Evolutionary conservation across 2,888 invertebrate genomes (phyloP), one percentile per base, ranked within the genome.

Genomic region (Cyaniris semiargus): DNA sequence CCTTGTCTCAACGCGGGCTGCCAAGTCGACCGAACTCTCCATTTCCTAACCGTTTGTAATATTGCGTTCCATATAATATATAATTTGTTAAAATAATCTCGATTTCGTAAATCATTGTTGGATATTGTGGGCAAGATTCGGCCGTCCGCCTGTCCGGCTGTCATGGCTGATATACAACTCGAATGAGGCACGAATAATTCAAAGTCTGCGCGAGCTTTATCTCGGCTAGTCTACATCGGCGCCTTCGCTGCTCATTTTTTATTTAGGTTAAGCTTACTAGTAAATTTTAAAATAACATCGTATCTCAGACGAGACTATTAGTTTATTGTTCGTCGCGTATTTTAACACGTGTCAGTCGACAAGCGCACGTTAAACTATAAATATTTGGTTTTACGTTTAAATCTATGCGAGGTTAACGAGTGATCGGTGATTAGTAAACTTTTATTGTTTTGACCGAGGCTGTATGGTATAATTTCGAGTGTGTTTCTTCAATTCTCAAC

Each of bases 121-220:
- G 79, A 80, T 78, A 76, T 78, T 78, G 76, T 79, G 76, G 56
- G 77, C 77, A 77, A 78, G 78, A 76, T 80, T 78, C 71, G 78
- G 78, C 77, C 72, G 77, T 53, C 77, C 38, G 77, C 76, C 76
- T 78, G 78, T 71, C 77, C 60, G 74, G 76, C 78, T 78, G 79
- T 79, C 79, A 44, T 34, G 75, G 15, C 44, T 80, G 79, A 79
- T 78, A 80, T 80, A 79, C 78, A 77, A 75, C 60, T 78, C 70
- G 79, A 75, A 80, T 79, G 78, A 80, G 79, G 77, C 76, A 79
- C 78, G 78, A 79, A 80, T 80, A 78, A 79, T 79, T 79, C 77
- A 79, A 76, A 76, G 74, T 27, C 74, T 27, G 48, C 23, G 74
- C 74, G 53, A 74, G 74, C 74, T 74, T 74, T 74, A 74, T 74